Evolutionary conservation across 2,888 invertebrate species (phyloP), one percentile per base, ranked within the genome.

Genomic region (Noctua janthina): DNA sequence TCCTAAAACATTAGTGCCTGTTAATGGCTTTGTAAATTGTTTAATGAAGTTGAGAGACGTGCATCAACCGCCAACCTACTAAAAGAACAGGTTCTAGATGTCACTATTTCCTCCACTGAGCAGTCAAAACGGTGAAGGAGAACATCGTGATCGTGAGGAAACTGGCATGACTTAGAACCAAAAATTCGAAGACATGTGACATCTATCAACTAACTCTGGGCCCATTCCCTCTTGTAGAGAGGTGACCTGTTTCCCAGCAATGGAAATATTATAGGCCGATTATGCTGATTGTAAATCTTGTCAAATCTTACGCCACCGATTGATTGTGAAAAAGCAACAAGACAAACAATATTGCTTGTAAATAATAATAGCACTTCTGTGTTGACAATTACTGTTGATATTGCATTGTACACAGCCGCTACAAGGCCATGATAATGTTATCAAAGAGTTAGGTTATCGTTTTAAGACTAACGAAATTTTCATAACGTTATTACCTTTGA

Each of bases 401-500:
- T 20, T 81, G 15, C 11, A 64, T 39, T 43, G 23, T 20, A 67
- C 35, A 0, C 51, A 54, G 35, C 39, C 5, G 8, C 15, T 56
- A 11, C 17, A 46, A 7, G 5, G 7, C 29, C 17, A 11, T 46
- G 81, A 79, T 81, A 72, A 71, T 15, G 54, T 72, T 72, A 72
- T 64, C 62, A 79, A 46, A 49, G n/a, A 81, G 81, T 43, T 54
- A n/a, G 5, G 11, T 66, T 35, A 81, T 80, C 56, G 13, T 66
- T 66, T 64, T 35, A 64, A 39, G 66, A 39, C 17, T 66, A 15
- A 7, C 35, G 7, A 46, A 39, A 20, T 56, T 66, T 46, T 15
- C 10, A 67, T 29, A 51, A 29, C 2, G 39, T 7, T 23, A 49
- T 87, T 94, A 98, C 98, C 92, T 96, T 95, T 75, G 97, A 96